Conservation (phyloP, 2,888 invertebrate genomes). For the Escarpia spicata region DNA sequence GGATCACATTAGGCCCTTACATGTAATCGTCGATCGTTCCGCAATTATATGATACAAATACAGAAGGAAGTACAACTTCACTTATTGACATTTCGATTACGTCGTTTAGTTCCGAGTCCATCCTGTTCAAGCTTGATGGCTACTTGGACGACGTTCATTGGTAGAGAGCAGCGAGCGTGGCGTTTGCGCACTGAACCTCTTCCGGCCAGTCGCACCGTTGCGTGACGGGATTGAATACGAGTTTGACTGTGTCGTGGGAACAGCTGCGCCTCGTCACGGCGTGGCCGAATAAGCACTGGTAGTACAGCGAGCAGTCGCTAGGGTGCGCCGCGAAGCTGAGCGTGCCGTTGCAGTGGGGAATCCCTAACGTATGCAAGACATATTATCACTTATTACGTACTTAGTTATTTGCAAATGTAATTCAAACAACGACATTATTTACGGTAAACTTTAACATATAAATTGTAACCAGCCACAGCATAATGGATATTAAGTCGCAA, state of each 20-base stretch:
- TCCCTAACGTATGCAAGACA: not conserved
- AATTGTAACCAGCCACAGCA: no score
- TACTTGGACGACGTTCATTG: not conserved
- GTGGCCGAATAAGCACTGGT: not conserved
- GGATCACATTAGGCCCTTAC: not conserved
- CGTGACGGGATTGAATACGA: not conserved
- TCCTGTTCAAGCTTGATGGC: not conserved
- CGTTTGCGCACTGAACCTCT: not conserved
- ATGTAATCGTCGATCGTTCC: not conserved
- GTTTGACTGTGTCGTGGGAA: not conserved
- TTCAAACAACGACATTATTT: no score
- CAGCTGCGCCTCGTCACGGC: not conserved
- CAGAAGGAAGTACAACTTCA: not conserved
- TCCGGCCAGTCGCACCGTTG: slow-evolving; percentile 10
- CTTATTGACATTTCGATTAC: not conserved
- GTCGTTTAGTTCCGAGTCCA: not conserved
- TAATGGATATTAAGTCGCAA: no score
- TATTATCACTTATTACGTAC: not conserved
- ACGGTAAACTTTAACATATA: no score
- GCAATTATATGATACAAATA: not conserved
- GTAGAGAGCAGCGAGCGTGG: not conserved
- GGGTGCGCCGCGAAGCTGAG: not conserved
- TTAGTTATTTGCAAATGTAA: not conserved
- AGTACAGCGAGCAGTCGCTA: not conserved
- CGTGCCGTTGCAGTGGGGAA: not conserved